Base-by-base conservation (phyloP, 2,888 invertebrate genomes). In the Apocheima hispidaria region DNA sequence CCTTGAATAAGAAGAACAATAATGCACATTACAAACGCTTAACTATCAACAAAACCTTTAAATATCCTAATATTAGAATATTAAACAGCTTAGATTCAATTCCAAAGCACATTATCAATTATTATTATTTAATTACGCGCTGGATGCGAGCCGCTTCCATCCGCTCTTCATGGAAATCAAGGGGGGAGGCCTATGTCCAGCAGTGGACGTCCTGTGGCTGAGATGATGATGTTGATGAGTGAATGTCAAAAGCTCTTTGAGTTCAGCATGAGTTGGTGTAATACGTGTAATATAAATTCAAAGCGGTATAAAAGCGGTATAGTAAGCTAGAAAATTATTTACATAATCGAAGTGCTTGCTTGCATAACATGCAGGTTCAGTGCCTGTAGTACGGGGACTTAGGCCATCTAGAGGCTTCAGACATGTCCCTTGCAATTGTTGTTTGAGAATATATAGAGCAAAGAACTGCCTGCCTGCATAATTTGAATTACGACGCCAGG, bases 161-260 rank as follows among this genome's bases (percentile, higher is more conserved):
- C n/a, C n/a, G n/a, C n/a, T n/a, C n/a, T n/a, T n/a, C n/a, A n/a
- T n/a, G n/a, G n/a, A n/a, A n/a, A n/a, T n/a, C n/a, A n/a, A n/a
- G n/a, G n/a, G n/a, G n/a, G n/a, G n/a, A n/a, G n/a, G n/a, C n/a
- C n/a, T n/a, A n/a, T n/a, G n/a, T n/a, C n/a, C n/a, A n/a, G n/a
- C n/a, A n/a, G n/a, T n/a, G n/a, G n/a, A n/a, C n/a, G n/a, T n/a
- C n/a, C n/a, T n/a, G n/a, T n/a, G n/a, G n/a, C n/a, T n/a, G n/a
- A n/a, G n/a, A n/a, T n/a, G n/a, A n/a, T n/a, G n/a, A n/a, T n/a
- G n/a, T n/a, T n/a, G n/a, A 41, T 18, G 3, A 48, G 43, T 44
- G 30, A 64, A 54, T 23, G 49, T 36, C 56, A 57, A 62, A 41
- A 65, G 62, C 53, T 43, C 54, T 43, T 52, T 38, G 46, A 54